Conservation (phyloP, 2,113 vertebrate genomes). For the Gambusia affinis region DNA sequence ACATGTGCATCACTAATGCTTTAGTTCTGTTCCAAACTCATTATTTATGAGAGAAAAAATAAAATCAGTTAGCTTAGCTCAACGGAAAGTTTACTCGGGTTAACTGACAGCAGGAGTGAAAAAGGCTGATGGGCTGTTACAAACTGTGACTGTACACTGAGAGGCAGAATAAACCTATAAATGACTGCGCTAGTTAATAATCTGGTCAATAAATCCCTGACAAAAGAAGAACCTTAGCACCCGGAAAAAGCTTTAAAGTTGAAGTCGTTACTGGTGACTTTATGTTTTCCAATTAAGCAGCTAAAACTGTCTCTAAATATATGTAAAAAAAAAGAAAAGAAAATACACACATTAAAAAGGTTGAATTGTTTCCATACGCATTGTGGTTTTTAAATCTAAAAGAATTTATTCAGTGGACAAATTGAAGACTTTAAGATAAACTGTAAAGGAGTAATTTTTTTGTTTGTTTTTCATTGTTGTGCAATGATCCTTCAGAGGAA, state of each 20-base stretch:
- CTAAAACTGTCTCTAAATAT: not conserved
- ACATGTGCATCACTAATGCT: conserved; percentile 62
- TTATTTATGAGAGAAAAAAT: conserved; percentile 38
- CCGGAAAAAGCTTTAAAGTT: not conserved
- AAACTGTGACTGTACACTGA: conserved; percentile 40
- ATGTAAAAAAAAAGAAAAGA: not conserved
- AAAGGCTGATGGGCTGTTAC: conserved; percentile 50
- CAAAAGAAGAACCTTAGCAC: conserved; percentile 18
- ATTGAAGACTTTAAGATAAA: not conserved
- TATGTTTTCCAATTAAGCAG: not conserved
- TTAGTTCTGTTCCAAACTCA: conserved; percentile 43
- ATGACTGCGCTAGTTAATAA: conserved; percentile 39
- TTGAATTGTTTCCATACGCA: not conserved
- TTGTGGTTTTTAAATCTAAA: not conserved
- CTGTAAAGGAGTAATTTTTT: no score
- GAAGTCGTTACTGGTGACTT: not conserved
- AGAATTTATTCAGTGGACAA: not conserved
- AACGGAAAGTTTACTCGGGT: conserved; percentile 18
- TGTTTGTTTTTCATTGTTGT: not conserved
- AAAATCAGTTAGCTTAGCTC: conserved; percentile 16
- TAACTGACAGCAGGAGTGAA: conserved; percentile 45
- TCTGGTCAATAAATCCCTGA: conserved; percentile 22
- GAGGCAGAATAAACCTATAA: conserved; percentile 40
- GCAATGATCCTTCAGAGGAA: conserved; percentile 44
- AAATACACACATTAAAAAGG: not conserved